Evolutionary conservation across 2,113 vertebrate species (phyloP).

Genomic region (Crotalus horridus): DNA sequence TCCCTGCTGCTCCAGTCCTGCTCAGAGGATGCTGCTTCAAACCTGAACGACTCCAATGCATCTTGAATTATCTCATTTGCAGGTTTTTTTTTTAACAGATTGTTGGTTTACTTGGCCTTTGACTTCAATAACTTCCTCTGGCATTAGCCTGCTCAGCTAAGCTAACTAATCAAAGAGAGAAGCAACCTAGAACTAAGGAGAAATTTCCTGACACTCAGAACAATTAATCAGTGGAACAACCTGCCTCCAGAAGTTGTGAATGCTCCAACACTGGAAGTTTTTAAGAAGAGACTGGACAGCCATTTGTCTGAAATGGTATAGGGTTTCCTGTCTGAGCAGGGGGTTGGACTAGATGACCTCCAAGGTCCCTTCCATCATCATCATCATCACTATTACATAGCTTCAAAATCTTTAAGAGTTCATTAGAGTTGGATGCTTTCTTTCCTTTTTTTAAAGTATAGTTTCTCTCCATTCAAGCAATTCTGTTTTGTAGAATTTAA

Average conservation of each 20-base stretch:
- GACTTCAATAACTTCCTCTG: neutral
- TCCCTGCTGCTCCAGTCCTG: neutral
- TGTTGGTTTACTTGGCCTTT: neutral
- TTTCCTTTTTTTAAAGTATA: neutral
- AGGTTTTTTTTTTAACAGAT: neutral
- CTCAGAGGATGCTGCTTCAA: neutral
- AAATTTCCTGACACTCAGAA: no score
- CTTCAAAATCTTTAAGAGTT: neutral
- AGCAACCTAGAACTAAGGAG: no score
- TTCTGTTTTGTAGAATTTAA: neutral
- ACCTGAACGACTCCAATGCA: accelerated
- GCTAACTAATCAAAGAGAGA: no score
- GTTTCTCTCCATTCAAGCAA: neutral
- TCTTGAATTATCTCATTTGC: neutral
- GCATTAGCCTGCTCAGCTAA: neutral
- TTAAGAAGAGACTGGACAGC: no score
- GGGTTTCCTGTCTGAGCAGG: no score
- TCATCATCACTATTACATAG: no score
- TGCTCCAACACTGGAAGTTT: no score
- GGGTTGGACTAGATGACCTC: no score
- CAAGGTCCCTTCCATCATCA: no score
- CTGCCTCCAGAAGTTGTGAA: no score
- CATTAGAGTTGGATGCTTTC: neutral
- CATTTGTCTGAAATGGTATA: no score
- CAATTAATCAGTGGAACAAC: no score